Evolutionary conservation across 2,113 vertebrate genomes (phyloP).

Genomic region (Rattus norvegicus): GRCr8 NC_086021.1:45286001-45286500

Average conservation of each 20-base stretch:
- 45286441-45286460: conserved; percentile 51
- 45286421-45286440: conserved; percentile 44
- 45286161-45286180: not conserved
- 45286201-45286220: not conserved
- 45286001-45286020: not conserved
- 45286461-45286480: conserved; percentile 33
- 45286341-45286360: not conserved
- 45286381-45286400: not conserved
- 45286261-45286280: not conserved
- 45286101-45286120: not conserved
- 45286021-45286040: not conserved
- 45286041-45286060: not conserved
- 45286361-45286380: not conserved
- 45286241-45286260: not conserved
- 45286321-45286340: conserved; percentile 22
- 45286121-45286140: not conserved
- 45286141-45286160: not conserved
- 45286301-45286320: not conserved
- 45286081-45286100: not conserved
- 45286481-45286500: conserved; percentile 38
- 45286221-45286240: not conserved
- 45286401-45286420: conserved; percentile 18
- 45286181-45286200: not conserved
- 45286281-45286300: not conserved
- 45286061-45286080: conserved; percentile 23